Conservation (phyloP, 2,888 invertebrate species). For the Pyrrhosoma nymphula region DNA sequence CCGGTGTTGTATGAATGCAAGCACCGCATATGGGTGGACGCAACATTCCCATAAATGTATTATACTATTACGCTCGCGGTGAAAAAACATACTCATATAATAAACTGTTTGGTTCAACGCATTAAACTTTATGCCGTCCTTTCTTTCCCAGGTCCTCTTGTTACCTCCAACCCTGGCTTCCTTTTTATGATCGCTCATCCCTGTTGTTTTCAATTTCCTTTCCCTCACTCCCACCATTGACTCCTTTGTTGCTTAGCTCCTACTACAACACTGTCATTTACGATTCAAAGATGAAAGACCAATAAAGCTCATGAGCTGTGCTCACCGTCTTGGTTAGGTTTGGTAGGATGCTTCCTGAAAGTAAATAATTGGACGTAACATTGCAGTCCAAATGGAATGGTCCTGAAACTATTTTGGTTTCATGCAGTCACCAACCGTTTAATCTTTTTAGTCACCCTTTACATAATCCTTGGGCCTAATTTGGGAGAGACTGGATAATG, state of each 20-base stretch:
- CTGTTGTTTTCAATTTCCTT: neutral
- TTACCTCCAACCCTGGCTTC: neutral
- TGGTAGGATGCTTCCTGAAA: too few species aligned
- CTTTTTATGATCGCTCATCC: neutral
- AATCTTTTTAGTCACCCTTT: too few species aligned
- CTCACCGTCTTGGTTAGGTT: neutral
- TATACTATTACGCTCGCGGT: neutral
- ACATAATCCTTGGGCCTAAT: too few species aligned
- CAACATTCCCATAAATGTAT: constrained; percentile 1
- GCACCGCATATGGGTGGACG: neutral
- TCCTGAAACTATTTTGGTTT: too few species aligned
- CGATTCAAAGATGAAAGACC: neutral
- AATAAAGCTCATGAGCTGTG: neutral
- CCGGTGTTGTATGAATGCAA: neutral
- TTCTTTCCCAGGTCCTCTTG: neutral
- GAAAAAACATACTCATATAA: constrained; percentile 35
- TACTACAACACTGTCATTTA: neutral
- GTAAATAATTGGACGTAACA: too few species aligned
- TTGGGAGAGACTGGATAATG: too few species aligned
- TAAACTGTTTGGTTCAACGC: constrained; percentile 15
- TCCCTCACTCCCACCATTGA: neutral
- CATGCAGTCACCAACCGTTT: too few species aligned
- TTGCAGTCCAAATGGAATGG: too few species aligned
- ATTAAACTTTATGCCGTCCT: constrained; percentile 25
- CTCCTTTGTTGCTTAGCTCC: neutral